These are phyloP conservation scores for Triplophysa yarkandensis DNA, from an alignment of 2,797 vertebrate species.

Conservation along the genomic window DNA sequence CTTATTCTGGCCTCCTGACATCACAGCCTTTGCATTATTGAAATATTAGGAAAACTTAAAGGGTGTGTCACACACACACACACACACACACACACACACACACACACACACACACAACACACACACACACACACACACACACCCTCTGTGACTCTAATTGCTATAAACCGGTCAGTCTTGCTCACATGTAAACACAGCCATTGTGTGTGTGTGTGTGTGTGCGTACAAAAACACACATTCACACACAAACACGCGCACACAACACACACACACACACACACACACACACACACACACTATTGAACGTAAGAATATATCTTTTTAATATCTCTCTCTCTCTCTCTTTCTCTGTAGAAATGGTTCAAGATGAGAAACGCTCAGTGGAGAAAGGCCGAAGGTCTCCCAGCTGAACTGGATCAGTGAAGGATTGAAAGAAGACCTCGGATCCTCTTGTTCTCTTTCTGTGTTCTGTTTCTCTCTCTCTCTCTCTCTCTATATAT, in stretches of 20 bases:
- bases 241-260: background rate
- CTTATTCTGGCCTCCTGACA: constrained; percentile 1
- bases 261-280: background rate
- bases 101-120: background rate
- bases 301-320: background rate
- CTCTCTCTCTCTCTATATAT: too few species aligned
- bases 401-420: constrained; percentile 86
- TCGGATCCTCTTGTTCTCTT: constrained; percentile 15
- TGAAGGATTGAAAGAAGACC: constrained; percentile 81
- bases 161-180: constrained; percentile 58
- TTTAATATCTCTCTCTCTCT: background rate
- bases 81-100: background rate
- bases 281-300: background rate
- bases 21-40: constrained; percentile 42
- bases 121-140: background rate
- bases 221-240: background rate
- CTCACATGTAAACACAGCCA: constrained; percentile 30
- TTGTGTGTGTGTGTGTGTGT: constrained; percentile 23
- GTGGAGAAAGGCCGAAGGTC: constrained; percentile 90
- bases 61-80: background rate
- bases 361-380: constrained; percentile 85
- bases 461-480: background rate
- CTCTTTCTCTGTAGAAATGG: constrained; percentile 81
- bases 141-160: background rate
- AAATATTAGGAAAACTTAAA: constrained; percentile 33